These are phyloP conservation scores for Anabacerthia variegaticeps DNA, from an alignment of 2,797 vertebrate genomes.

Conservation along the genomic window DNA sequence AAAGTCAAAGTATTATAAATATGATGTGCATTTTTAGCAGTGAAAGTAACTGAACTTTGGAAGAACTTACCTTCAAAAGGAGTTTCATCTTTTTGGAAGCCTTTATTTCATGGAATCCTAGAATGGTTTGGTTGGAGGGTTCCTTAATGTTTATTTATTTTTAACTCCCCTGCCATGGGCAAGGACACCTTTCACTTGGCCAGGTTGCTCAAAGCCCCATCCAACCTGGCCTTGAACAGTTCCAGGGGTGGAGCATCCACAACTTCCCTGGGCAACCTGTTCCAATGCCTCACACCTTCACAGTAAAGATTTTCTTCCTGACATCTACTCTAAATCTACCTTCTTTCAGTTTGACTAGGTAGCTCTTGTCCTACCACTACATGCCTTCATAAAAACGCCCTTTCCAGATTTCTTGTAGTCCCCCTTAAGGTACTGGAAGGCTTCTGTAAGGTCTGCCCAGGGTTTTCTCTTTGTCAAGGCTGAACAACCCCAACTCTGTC, in stretches of 20 bases:
- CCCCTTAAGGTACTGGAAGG: not conserved
- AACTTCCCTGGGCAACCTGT: not conserved
- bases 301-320: not conserved
- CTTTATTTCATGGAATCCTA: not conserved
- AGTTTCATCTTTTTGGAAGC: not conserved
- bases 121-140: not conserved
- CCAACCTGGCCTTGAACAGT: not conserved
- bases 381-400: not conserved
- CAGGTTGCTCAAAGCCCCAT: not conserved
- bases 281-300: not conserved
- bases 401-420: not conserved
- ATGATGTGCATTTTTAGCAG: not conserved
- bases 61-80: not conserved
- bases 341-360: not conserved
- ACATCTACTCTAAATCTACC: not conserved
- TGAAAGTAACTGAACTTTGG: not conserved
- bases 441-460: not conserved
- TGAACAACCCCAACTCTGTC: not conserved
- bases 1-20: not conserved
- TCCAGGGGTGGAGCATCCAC: not conserved
- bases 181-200: not conserved
- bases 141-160: not conserved
- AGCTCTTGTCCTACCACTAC: not conserved
- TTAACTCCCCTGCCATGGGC: not conserved
- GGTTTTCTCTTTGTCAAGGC: not conserved